Conservation (phyloP, 2,113 vertebrate species). For the Holacanthus passer region DNA sequence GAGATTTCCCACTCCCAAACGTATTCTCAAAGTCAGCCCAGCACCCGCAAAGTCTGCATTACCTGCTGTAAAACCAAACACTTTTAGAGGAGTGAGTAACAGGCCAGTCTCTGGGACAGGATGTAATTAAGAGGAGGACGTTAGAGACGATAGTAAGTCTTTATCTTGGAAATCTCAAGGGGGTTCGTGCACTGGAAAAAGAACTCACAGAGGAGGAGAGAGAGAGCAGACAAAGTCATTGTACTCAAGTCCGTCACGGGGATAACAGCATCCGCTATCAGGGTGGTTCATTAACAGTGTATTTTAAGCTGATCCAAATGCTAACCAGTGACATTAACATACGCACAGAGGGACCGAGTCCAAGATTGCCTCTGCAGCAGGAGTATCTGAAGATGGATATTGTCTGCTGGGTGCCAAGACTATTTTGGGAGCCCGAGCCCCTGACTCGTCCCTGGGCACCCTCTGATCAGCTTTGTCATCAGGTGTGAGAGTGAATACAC, state of each 20-base stretch:
- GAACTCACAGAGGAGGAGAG: neutral
- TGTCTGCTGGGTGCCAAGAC: conserved; percentile 77
- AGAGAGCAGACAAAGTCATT: conserved; percentile 16
- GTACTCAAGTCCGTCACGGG: conserved; percentile 22
- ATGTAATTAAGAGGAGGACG: conserved; percentile 55
- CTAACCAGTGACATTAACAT: conserved; percentile 64
- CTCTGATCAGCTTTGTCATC: conserved; percentile 80
- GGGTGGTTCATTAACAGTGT: conserved; percentile 17
- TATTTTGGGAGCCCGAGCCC: conserved; percentile 75
- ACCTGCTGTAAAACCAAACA: conserved; percentile 36
- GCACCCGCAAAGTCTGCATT: conserved; percentile 34
- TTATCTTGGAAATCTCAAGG: conserved; percentile 49
- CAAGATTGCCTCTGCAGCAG: conserved; percentile 66
- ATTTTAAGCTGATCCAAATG: conserved; percentile 39
- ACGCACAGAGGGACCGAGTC: conserved; percentile 44
- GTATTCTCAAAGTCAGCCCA: conserved; percentile 41
- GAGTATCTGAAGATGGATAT: conserved; percentile 80
- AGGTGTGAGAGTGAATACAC: conserved; percentile 66
- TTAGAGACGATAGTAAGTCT: conserved; percentile 29
- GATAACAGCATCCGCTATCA: conserved; percentile 1
- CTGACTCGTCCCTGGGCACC: conserved; percentile 70
- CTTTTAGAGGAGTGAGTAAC: conserved; percentile 24
- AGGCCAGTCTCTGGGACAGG: conserved; percentile 45
- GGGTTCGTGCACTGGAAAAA: conserved; percentile 10
- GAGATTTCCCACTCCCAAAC: conserved; percentile 52